Conservation (phyloP, 2,888 invertebrate species). For the Villa cingulata region DNA sequence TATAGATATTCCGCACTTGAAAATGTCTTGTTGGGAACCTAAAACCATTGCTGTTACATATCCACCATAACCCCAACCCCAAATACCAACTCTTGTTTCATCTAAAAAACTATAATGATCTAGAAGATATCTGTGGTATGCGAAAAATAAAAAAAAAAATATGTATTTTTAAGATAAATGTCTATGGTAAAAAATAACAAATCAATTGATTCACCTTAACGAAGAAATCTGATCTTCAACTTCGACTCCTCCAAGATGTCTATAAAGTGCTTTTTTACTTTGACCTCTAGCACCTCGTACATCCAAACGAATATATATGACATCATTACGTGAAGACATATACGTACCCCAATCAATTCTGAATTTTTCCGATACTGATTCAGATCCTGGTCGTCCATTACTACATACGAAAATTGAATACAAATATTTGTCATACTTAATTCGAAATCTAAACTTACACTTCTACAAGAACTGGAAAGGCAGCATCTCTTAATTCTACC, state of each 20-base stretch:
- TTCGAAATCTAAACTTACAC: constrained; percentile 45
- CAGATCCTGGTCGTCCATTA: constrained; percentile 84
- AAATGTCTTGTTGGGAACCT: constrained; percentile 72
- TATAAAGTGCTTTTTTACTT: constrained; percentile 67
- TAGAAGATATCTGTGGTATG: constrained; percentile 59
- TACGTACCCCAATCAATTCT: constrained; percentile 83
- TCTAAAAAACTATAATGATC: constrained; percentile 74
- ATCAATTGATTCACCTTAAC: constrained; percentile 41
- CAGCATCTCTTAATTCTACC: constrained; percentile 70
- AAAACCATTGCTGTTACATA: constrained; percentile 87
- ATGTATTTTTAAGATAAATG: too few relatives aligned
- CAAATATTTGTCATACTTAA: not conserved
- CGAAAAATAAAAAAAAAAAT: constrained; percentile 3
- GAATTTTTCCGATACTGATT: constrained; percentile 79
- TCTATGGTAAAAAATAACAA: not conserved
- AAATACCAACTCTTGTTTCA: constrained; percentile 75
- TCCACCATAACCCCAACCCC: constrained; percentile 94
- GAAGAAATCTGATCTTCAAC: constrained; percentile 85
- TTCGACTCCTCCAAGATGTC: constrained; percentile 75
- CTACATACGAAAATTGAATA: too few relatives aligned
- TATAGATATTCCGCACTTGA: constrained; percentile 86
- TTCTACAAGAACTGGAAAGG: constrained; percentile 77
- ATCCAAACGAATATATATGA: constrained; percentile 81
- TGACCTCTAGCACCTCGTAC: constrained; percentile 74
- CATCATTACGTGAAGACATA: constrained; percentile 80